These are phyloP conservation scores for Steinernema scapterisci DNA, from an alignment of 2,888 invertebrate species.

Conservation along the genomic window DNA sequence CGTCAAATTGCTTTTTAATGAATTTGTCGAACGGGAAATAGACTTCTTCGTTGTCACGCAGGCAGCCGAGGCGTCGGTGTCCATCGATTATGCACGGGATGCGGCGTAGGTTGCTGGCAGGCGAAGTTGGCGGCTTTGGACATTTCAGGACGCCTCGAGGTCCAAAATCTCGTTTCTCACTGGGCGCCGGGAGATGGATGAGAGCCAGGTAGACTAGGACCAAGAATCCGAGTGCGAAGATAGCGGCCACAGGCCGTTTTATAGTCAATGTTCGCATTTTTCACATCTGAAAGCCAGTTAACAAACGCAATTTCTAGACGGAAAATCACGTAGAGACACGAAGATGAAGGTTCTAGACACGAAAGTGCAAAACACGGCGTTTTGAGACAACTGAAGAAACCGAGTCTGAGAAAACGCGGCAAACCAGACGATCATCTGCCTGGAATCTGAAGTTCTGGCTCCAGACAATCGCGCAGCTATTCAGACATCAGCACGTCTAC, in stretches of 20 bases:
- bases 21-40: slow-evolving; percentile 56
- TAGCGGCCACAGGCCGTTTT: not conserved
- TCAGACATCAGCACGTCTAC: too few species aligned
- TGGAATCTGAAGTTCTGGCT: too few species aligned
- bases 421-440: too few species aligned
- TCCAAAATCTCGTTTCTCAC: not conserved
- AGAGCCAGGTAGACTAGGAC: not conserved
- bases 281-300: not conserved
- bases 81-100: slow-evolving; percentile 21
- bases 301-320: too few species aligned
- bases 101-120: not conserved
- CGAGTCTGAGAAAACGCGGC: too few species aligned
- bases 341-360: too few species aligned
- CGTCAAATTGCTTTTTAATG: slow-evolving; percentile 57
- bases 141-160: slow-evolving; percentile 2
- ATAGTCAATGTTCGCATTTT: slow-evolving; percentile 1
- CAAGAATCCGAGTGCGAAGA: not conserved
- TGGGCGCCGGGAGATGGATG: not conserved
- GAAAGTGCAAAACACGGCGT: too few species aligned
- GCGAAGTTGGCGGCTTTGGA: not conserved
- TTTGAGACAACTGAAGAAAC: too few species aligned
- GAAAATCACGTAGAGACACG: too few species aligned
- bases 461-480: too few species aligned
- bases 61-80: slow-evolving; percentile 38
- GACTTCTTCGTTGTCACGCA: slow-evolving; percentile 53